Base-by-base conservation (phyloP, 2,113 vertebrate species). In the Erpornis zantholeuca region DNA sequence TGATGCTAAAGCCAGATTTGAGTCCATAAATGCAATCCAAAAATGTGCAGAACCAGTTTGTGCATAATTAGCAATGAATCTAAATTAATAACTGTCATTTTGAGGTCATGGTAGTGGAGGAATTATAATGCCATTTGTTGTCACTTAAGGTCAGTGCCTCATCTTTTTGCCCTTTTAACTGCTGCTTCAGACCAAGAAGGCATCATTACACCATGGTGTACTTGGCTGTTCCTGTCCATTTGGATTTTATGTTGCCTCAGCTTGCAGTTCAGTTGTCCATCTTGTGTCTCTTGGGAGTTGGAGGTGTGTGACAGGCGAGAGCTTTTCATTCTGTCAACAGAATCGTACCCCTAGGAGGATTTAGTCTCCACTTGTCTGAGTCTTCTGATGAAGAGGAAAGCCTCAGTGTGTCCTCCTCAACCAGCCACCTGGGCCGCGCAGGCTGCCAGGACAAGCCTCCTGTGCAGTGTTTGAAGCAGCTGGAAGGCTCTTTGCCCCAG, bases 191-290 rank as follows among this genome's bases (percentile, higher is more conserved):
- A 29, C 49, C 9, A 44, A 15, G 45, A 6, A 15, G 29, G 40
- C 5, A 17, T 2, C 0, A 0, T 25, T 60, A 13, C 8, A 28
- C 53, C 36, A 1, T 2, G 2, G 29, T 15, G 3, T 24, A 5
- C 36, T 42, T 7, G 12, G 33, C 23, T 33, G 12, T 4, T 61
- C 10, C 28, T 40, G 7, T 9, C 36, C 12, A 1, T 42, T 64
- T 20, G 45, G 20, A 59, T 64, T 52, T 31, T 17, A 25, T 42
- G 29, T 47, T 54, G 28, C 42, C 14, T 91, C 47, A 53, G 45
- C 56, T 4, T 0, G 0, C 28, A 22, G 23, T 22, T 54, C 0
- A 21, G 5, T 65, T 35, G 13, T 15, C 29, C 14, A 15, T 31
- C 20, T 65, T 63, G 42, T 28, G 21, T 69, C 63, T 77, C 22